A percentile compares a stretch with the other conserved stretches of the same genome.
Conservation (phyloP, 2,113 vertebrate genomes). For the Trachemys scripta region DNA sequence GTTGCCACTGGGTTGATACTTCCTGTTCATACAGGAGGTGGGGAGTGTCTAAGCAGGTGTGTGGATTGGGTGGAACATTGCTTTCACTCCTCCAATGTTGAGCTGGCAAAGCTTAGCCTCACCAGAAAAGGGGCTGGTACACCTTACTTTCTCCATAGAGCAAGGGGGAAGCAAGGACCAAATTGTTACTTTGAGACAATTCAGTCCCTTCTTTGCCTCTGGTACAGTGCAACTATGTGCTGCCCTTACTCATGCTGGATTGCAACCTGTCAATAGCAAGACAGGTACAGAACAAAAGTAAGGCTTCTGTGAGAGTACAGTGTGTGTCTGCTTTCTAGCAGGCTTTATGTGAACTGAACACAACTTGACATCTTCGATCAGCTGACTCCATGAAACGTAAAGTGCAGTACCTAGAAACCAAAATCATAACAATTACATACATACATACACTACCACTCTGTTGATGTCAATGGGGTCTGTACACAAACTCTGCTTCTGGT, state of each 20-base stretch:
- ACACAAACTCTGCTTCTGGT: not conserved
- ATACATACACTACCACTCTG: not conserved
- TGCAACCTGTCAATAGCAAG: not conserved
- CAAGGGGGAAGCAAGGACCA: not conserved
- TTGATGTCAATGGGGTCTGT: not conserved
- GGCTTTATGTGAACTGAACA: not conserved
- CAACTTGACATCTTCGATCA: not conserved
- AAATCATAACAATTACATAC: not conserved
- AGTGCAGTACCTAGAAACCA: not conserved
- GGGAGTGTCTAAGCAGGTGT: not conserved
- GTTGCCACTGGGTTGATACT: accelerated
- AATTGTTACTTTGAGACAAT: not conserved
- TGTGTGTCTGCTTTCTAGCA: not conserved
- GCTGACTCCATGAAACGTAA: not conserved
- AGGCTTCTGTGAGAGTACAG: not conserved
- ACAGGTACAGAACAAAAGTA: not conserved
- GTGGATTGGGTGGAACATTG: not conserved
- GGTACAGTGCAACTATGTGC: accelerated
- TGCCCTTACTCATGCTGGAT: not conserved
- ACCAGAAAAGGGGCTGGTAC: not conserved
- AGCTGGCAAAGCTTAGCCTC: not conserved
- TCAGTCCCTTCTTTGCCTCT: not conserved
- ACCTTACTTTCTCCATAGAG: not conserved
- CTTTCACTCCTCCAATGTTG: not conserved
- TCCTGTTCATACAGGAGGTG: not conserved